Percentiles rank a stretch among this genome's conserved stretches.
These are phyloP conservation scores for Sigmodon hispidus DNA, from an alignment of 2,113 vertebrate genomes.

Conservation along the genomic window DNA sequence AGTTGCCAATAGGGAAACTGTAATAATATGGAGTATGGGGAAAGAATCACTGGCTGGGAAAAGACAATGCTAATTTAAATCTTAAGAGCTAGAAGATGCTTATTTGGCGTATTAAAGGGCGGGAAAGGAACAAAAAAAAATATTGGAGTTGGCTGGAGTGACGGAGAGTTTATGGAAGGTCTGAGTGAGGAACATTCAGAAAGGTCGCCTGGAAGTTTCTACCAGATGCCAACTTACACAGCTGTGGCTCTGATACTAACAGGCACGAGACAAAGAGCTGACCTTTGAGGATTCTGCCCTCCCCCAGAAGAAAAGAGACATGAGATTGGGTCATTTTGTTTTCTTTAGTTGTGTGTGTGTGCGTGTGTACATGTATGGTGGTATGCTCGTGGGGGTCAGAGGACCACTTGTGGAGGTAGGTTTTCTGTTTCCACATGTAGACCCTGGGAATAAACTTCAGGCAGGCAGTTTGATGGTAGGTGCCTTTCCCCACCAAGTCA, in stretches of 20 bases:
- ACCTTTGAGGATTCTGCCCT: rapidly evolving
- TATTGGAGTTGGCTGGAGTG: background rate
- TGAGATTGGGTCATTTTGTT: background rate
- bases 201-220: background rate
- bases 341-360: background rate
- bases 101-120: background rate
- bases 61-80: background rate
- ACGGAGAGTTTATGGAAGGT: background rate
- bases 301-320: background rate
- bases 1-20: background rate
- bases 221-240: background rate
- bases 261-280: background rate
- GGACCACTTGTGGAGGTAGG: background rate
- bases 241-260: background rate
- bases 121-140: background rate
- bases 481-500: too few species aligned
- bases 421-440: too few species aligned
- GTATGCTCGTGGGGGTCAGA: background rate
- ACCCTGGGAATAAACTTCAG: too few species aligned
- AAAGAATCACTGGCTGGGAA: background rate
- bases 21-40: background rate
- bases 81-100: background rate
- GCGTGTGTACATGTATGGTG: background rate
- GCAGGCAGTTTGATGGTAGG: background rate
- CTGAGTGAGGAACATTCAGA: background rate